Conservation (phyloP, 2,888 invertebrate species). For the Epicampocera succincta region DNA sequence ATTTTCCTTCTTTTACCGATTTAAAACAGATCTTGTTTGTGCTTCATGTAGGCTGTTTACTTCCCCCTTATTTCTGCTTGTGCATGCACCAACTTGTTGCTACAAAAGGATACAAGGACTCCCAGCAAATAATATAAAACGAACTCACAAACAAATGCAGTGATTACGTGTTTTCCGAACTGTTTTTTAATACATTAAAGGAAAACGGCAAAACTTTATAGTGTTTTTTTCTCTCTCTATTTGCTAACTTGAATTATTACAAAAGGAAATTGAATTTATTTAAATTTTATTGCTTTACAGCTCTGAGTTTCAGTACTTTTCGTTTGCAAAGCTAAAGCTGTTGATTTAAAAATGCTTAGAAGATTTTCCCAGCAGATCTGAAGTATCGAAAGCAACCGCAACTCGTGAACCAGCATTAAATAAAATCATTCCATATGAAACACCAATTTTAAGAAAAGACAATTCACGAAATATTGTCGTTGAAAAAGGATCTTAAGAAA, state of each 20-base stretch:
- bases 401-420: too few species aligned
- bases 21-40: constrained; percentile 3
- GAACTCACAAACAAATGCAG: not conserved
- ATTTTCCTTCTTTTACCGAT: constrained; percentile 11
- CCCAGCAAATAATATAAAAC: not conserved
- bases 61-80: not conserved
- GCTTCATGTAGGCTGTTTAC: constrained; percentile 34
- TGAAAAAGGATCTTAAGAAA: not conserved
- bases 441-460: too few species aligned
- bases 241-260: constrained; percentile 62
- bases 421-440: too few species aligned
- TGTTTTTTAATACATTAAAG: not conserved
- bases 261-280: constrained; percentile 67
- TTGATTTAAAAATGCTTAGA: constrained; percentile 4
- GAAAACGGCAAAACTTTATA: not conserved
- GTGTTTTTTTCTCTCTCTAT: not conserved
- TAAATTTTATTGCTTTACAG: constrained; percentile 64
- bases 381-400: too few species aligned
- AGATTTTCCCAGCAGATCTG: not conserved
- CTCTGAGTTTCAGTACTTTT: constrained; percentile 38
- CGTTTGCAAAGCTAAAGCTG: constrained; percentile 4
- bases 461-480: too few species aligned
- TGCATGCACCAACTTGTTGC: constrained; percentile 44
- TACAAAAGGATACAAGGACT: not conserved
- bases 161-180: not conserved